These are phyloP conservation scores for Oedothorax gibbosus DNA, from an alignment of 1,140 invertebrate species.

Conservation along the genomic window DNA sequence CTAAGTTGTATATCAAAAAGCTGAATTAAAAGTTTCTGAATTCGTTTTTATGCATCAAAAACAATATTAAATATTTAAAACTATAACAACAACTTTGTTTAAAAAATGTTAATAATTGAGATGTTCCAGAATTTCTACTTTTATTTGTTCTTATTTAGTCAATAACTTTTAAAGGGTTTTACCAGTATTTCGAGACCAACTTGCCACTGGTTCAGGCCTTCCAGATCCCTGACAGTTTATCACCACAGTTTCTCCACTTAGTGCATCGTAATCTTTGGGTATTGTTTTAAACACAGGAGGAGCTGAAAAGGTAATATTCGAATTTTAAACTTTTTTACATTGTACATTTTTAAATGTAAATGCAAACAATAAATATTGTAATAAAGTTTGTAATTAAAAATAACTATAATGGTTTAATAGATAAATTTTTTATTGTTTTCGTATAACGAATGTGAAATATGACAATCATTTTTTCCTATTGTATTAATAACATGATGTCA, in stretches of 20 bases:
- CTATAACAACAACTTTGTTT: no score
- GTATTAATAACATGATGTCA: not conserved
- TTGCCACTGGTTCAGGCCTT: constrained; percentile 22
- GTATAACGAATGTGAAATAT: not conserved
- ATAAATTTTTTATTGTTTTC: not conserved
- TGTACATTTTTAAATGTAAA: not conserved
- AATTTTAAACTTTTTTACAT: not conserved
- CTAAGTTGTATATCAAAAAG: no score
- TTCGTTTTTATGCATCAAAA: no score
- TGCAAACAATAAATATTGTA: not conserved
- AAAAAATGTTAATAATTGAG: no score
- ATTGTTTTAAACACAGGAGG: constrained; percentile 29
- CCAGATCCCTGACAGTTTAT: constrained; percentile 37
- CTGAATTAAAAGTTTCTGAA: no score
- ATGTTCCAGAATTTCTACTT: no score
- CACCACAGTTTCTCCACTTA: constrained; percentile 15
- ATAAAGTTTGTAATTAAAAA: constrained; percentile 2
- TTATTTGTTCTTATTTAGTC: no score
- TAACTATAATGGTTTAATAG: not conserved
- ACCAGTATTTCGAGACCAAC: constrained; percentile 19
- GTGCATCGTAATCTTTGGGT: constrained; percentile 35
- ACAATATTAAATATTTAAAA: no score
- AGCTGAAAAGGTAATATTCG: not conserved
- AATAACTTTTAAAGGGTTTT: not conserved
- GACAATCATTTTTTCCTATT: not conserved